Base-by-base conservation (phyloP, 2,888 invertebrate genomes). In the Spodoptera exigua region DNA sequence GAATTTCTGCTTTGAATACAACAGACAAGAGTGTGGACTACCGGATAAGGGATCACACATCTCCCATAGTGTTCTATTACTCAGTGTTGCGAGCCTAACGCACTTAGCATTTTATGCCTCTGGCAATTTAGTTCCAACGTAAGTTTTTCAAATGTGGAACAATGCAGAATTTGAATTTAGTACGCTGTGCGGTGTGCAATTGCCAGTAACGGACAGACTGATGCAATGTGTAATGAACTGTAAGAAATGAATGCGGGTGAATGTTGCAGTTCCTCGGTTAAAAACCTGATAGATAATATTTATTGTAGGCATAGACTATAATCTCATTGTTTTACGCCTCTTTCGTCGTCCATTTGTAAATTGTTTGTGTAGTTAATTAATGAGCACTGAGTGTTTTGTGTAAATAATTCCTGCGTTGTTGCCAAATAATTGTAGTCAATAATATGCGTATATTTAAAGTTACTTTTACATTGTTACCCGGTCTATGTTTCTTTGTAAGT, bases 1-100 rank as follows among this genome's bases (percentile, higher is more conserved):
- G 94, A 92, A 86, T 78, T 94, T 91, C 81, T 94, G 94, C 83
- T 80, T 91, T 53, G 92, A 90, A 80, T 94, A 93, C 74, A 87
- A 90, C 14, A 90, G 87, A 1, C 88, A 89, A 57, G 93, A 93
- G 75, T 94, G 94, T 79, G 82, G 85, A 9, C 53, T 83, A 53
- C 68, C 81, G 11, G 86, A 80, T 51, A 79, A 73, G 40, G 88
- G 86, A 12, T 67, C 78, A 11, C 64, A 65, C 32, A 55, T 63
- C 39, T 69, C 79, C 53, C 70, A 78, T 46, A 86, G 80, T 62
- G 36, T 79, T 49, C 32, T 84, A 18, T 70, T 92, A 60, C 70
- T 89, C 46, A 77, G 83, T 71, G 75, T 84, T 55, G 80, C 81
- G 2, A 75, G 86, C 55, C 64, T 87, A 36, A 71, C 79, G 39